Percentiles rank a stretch among this genome's conserved stretches.
Evolutionary conservation across 2,888 invertebrate species (phyloP).

Genomic region (Ditula angustiorana): DNA sequence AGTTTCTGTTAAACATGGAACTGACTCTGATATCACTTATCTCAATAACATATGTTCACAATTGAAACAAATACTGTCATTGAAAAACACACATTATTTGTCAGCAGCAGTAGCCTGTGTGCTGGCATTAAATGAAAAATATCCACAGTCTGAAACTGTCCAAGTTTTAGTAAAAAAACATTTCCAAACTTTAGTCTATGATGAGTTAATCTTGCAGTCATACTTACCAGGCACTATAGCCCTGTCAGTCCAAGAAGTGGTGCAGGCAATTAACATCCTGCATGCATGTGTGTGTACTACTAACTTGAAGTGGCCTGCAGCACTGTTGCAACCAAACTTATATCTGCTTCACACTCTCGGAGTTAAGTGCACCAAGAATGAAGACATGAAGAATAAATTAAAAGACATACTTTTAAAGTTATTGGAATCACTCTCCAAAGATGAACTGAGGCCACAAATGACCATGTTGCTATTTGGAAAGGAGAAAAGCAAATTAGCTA

Average conservation of each 20-base stretch:
- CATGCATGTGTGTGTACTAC: slow-evolving; percentile 64
- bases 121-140: slow-evolving; percentile 78
- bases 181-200: slow-evolving; percentile 62
- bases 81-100: slow-evolving; percentile 73
- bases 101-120: slow-evolving; percentile 85
- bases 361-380: slow-evolving; percentile 63
- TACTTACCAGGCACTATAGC: slow-evolving; percentile 69
- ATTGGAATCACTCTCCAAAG: slow-evolving; percentile 57
- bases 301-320: slow-evolving; percentile 64
- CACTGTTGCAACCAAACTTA: slow-evolving; percentile 69
- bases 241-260: slow-evolving; percentile 68
- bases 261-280: slow-evolving; percentile 65
- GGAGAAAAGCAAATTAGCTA: slow-evolving; percentile 38
- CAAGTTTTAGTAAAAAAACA: slow-evolving; percentile 57
- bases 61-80: slow-evolving; percentile 75
- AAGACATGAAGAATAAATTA: slow-evolving; percentile 62
- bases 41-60: slow-evolving; percentile 82
- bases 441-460: slow-evolving; percentile 51
- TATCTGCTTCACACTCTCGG: slow-evolving; percentile 75
- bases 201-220: slow-evolving; percentile 50
- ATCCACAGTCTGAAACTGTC: slow-evolving; percentile 69
- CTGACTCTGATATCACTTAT: slow-evolving; percentile 75
- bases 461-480: slow-evolving; percentile 62
- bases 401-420: slow-evolving; percentile 67
- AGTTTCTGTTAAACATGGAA: slow-evolving; percentile 84